These are phyloP conservation scores for Biston stratarius DNA, from an alignment of 2,888 invertebrate species.

Conservation along the genomic window DNA sequence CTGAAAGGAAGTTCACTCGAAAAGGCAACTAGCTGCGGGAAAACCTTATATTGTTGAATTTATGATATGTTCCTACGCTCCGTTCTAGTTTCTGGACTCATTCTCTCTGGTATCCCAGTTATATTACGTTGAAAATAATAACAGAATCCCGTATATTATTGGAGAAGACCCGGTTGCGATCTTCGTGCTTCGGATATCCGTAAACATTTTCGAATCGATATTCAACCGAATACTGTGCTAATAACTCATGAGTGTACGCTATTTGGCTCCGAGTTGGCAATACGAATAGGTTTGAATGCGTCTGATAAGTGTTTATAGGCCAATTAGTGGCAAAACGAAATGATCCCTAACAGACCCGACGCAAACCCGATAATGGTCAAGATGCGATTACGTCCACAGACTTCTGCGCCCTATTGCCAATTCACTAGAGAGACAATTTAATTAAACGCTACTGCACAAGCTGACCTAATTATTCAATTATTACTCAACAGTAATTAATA, in stretches of 20 bases:
- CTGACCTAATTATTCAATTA: conserved; percentile 44
- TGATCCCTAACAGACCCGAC: conserved; percentile 65
- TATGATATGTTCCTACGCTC: conserved; percentile 75
- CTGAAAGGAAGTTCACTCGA: conserved; percentile 81
- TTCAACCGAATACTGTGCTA: conserved; percentile 12
- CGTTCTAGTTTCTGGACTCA: conserved; percentile 73
- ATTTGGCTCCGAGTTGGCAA: conserved; percentile 64
- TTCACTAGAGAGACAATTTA: conserved; percentile 41
- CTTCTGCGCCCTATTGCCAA: conserved; percentile 15
- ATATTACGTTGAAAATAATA: conserved; percentile 75
- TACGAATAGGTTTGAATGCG: conserved; percentile 65
- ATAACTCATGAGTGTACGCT: conserved; percentile 53
- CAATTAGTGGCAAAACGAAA: conserved; percentile 75
- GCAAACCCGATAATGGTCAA: conserved; percentile 68
- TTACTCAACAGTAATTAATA: conserved; percentile 45
- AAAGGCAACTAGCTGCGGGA: conserved; percentile 80
- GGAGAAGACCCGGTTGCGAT: conserved; percentile 10
- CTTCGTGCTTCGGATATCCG: conserved; percentile 26
- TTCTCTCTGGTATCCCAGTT: conserved; percentile 68
- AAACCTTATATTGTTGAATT: conserved; percentile 82
- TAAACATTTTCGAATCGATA: conserved; percentile 16
- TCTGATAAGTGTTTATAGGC: conserved; percentile 78
- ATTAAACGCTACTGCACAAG: conserved; percentile 29
- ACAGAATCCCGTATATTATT: conserved; percentile 52
- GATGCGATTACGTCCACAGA: conserved; percentile 58